Base-by-base conservation (phyloP, 1,140 invertebrate species). In the Bombus difficillimus region DNA sequence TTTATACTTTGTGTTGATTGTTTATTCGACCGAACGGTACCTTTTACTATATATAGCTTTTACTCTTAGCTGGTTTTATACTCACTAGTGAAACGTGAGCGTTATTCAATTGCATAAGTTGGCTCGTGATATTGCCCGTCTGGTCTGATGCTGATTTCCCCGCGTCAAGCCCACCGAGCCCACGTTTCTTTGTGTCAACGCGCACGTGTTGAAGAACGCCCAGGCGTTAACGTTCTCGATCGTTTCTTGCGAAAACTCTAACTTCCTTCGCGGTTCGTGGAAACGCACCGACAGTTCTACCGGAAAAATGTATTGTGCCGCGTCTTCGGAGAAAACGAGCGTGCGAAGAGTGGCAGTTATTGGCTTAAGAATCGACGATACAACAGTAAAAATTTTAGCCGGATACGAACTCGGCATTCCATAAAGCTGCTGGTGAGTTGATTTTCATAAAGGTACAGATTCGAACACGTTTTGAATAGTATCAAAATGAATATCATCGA, bases 151-250 rank as follows among this genome's bases (percentile, higher is more conserved):
- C 72, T n/a, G 80, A 72, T 89, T 89, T 76, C 87, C 77, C 62
- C 72, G 64, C 10, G 28, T 86, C 73, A 37, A 75, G 69, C 88
- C 84, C 88, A 89, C 85, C 59, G 18, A 75, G 57, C 88, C 88
- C 88, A 89, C 88, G 85, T 80, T 66, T 64, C 88, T 83, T 89
- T 89, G 88, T 83, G 69, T 79, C 22, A 39, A 18, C 53, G 37
- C 47, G 41, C 79, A 88, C 72, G 53, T 82, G 71, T 80, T 79
- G 57, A 43, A 76, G 62, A 76, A 77, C 72, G 68, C 59, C 76
- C 59, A 66, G 71, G 64, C 80, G 80, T 85, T 77, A 79, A 47
- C 73, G 53, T 82, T 86, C 69, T 72, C 83, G 39, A 64, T 72
- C 34, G 32, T 62, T 72, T 34, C 73, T 69, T 43, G 76, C 34